Evolutionary conservation across 2,113 vertebrate genomes (phyloP).

Genomic region (Cochlearius cochlearius): DNA sequence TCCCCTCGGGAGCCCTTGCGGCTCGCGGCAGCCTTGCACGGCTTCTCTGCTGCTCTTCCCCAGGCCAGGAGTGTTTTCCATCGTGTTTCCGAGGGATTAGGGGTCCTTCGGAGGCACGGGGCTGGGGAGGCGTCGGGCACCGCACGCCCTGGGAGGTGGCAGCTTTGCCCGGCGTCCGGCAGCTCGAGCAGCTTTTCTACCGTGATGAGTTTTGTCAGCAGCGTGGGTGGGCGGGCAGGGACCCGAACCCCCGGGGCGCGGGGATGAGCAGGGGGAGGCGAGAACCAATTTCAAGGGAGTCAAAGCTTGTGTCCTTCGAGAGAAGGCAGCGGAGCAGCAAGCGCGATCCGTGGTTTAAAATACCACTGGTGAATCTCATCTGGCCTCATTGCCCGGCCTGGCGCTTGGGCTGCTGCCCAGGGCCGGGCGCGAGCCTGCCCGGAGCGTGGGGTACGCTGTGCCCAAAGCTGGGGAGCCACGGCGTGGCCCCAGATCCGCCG

Average conservation of each 20-base stretch:
- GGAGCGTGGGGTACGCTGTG: not conserved
- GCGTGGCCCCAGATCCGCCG: not conserved
- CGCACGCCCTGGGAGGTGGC: not conserved
- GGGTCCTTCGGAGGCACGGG: not conserved
- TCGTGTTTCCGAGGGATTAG: not conserved
- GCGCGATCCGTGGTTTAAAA: not conserved
- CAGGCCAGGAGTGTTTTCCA: not conserved
- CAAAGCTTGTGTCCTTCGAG: not conserved
- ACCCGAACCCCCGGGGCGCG: accelerated
- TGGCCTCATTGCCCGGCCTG: not conserved
- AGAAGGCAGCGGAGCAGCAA: not conserved
- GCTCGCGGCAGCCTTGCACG: accelerated
- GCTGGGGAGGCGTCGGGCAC: not conserved
- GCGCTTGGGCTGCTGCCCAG: not conserved
- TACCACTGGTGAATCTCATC: not conserved
- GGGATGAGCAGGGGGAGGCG: not conserved
- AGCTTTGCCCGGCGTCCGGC: not conserved
- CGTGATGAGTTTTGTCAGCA: not conserved
- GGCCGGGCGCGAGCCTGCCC: accelerated
- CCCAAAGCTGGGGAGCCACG: not conserved
- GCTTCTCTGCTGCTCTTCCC: not conserved
- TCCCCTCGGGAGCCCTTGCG: not conserved
- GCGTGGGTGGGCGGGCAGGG: not conserved
- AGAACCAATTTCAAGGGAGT: not conserved
- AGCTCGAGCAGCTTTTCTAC: not conserved